Base-by-base conservation (phyloP, 2,797 vertebrate genomes). In the Poliocrania exsul region DNA sequence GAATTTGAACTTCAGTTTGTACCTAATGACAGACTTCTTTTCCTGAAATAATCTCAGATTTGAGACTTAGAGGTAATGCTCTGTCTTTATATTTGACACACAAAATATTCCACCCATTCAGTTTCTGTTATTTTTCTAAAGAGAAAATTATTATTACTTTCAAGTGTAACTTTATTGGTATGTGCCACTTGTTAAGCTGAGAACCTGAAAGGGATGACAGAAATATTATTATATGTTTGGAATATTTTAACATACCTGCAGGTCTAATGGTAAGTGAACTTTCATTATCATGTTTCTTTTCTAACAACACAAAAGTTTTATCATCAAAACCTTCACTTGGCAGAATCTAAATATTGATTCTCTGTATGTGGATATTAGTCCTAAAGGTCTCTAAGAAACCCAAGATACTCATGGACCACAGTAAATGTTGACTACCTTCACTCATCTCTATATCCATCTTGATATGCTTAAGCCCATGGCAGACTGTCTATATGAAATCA, bases 171-270 rank as follows among this genome's bases (percentile, higher is more conserved):
- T 81, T 84, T 91, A 66, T 69, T n/a, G 21, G 44, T 66, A 47
- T 81, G 20, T 75, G 92, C 70, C 4, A 6, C 79, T 90, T 86
- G 33, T 90, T 88, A 65, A 75, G 57, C 47, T 47, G n/a, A 73
- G 58, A 90, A 88, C 26, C 44, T 86, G 47, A 60, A 86, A 79
- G 37, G 8, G 1, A 49, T 75, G 35, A 86, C 2, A 84, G 80
- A 93, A 83, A 88, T 60, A 88, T 25, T 86, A 82, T 75, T 75
- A 35, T 81, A 51, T 49, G 38, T 57, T n/a, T 44, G n/a, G 47
- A 90, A 70, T 88, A 86, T 81, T 90, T 79, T 75, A 90, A 84
- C 53, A 26, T 56, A 79, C 62, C 92, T 95, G 58, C 77, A 88
- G 62, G 61, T 79, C 77, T 62, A 81, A 92, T 0, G 2, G 66